Evolutionary conservation across 2,888 invertebrate genomes (phyloP), one percentile per base, ranked within the genome.

Genomic region (Apamea sordens): DNA sequence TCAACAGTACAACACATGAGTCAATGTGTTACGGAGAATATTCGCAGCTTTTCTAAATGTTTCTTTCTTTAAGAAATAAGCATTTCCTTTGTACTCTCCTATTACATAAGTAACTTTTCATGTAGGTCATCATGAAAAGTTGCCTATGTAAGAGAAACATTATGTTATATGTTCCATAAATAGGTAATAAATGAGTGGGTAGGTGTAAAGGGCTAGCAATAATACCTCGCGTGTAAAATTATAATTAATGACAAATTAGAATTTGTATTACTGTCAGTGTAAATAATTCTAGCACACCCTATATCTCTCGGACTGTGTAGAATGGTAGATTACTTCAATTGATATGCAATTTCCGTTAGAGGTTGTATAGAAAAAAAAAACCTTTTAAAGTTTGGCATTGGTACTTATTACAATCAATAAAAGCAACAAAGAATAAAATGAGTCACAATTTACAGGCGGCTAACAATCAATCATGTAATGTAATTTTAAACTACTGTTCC

Each of bases 391-490:
- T 78, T 82, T 75, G 77, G 79, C 83, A 85, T 79, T 76, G 78
- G n/a, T 65, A 44, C 56, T 59, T 69, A 78, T 53, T 56, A 61
- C 68, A 83, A 76, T 83, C 47, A 78, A 86, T 56, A 76, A 76
- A 77, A 82, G 64, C 53, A 85, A 69, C 73, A 73, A 85, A 64
- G 50, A 64, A 74, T 65, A 59, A 69, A 76, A 79, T 79, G 65
- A 83, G 32, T 79, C 76, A 76, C 67, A 74, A 74, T 61, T 61
- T 69, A 59, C 53, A 44, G 36, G 67, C 69, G 36, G 70, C 47
- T 61, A 56, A 76, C 82, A 74, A 89, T 88, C 89, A 80, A 88
- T 89, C 88, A 81, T 80, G 70, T 83, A 79, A 82, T 82, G 36
- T 73, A 53, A 80, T 80, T 77, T 76, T 71, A 86, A 87, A 87